A percentile compares a stretch with the other conserved stretches of the same genome.
These are phyloP conservation scores for Gymnopithys bicolor DNA, from an alignment of 2,797 vertebrate genomes.

Conservation along the genomic window DNA sequence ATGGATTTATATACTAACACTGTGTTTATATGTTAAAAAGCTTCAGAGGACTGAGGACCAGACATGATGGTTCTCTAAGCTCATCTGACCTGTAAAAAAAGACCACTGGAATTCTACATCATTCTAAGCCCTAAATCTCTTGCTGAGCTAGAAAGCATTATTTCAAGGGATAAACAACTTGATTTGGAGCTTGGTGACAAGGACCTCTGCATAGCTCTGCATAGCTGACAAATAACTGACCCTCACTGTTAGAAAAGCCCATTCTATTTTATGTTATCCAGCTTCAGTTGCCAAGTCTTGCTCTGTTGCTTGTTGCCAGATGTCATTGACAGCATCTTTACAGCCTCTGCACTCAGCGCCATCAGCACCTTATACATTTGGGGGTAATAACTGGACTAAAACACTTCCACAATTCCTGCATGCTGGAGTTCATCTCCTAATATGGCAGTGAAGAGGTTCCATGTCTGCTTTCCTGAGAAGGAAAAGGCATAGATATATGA, in stretches of 20 bases:
- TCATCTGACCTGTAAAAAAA: not conserved
- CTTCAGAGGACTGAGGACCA: not conserved
- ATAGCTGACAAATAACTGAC: not conserved
- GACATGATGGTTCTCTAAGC: rapidly evolving
- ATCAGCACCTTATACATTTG: not conserved
- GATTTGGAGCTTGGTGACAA: not conserved
- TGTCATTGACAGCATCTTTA: not conserved
- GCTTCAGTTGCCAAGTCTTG: not conserved
- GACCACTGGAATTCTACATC: not conserved
- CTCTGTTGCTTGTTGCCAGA: not conserved
- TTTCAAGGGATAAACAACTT: not conserved
- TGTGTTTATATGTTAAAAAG: not conserved
- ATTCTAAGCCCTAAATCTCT: conserved; percentile 18
- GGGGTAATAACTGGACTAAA: not conserved
- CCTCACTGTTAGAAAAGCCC: not conserved
- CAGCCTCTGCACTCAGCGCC: not conserved
- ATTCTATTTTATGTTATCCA: not conserved
- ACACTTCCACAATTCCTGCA: not conserved
- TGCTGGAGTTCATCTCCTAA: not conserved
- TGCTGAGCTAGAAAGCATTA: not conserved
- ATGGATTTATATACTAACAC: not conserved
- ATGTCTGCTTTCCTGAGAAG: not conserved
- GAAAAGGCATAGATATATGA: not conserved
- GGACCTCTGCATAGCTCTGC: not conserved
- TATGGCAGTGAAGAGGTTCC: not conserved